Evolutionary conservation across 2,797 vertebrate species (phyloP).

Genomic region (Pogonophryne albipinna): DNA sequence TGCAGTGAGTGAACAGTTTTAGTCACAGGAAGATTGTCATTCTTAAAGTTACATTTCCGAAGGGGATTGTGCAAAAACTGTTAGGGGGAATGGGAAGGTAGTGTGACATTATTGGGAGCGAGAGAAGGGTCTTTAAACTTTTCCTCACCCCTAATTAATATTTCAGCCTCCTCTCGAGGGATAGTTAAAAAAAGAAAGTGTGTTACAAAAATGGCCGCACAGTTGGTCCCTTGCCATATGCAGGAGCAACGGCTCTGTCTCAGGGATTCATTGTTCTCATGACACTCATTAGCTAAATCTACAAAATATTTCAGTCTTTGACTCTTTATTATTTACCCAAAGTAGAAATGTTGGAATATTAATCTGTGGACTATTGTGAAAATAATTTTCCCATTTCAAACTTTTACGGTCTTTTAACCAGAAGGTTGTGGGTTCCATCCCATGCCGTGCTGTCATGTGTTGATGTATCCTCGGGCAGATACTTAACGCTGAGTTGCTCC

Average conservation of each 20-base stretch:
- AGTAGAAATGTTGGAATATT: neutral
- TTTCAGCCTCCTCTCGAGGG: neutral
- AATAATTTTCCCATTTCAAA: neutral
- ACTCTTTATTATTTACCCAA: neutral
- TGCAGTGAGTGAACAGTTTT: conserved; percentile 6
- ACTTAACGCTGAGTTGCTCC: too few species aligned
- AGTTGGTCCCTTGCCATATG: neutral
- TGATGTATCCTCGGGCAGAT: too few species aligned
- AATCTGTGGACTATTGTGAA: neutral
- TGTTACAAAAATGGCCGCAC: neutral
- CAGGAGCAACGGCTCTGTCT: conserved; percentile 1
- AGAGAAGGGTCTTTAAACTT: neutral
- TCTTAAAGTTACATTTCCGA: neutral
- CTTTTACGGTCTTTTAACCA: too few species aligned
- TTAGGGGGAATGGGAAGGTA: neutral
- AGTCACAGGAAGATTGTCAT: neutral
- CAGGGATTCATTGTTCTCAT: neutral
- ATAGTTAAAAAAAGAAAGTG: neutral
- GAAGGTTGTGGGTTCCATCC: too few species aligned
- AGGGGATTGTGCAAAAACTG: too few species aligned
- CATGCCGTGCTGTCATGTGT: too few species aligned
- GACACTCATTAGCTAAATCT: neutral
- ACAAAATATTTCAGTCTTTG: neutral
- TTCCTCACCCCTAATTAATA: neutral
- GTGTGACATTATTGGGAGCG: neutral